Percentiles rank a stretch among this genome's conserved stretches.
Evolutionary conservation across 2,888 invertebrate species (phyloP).

Genomic region (Dryococelus australis): DNA sequence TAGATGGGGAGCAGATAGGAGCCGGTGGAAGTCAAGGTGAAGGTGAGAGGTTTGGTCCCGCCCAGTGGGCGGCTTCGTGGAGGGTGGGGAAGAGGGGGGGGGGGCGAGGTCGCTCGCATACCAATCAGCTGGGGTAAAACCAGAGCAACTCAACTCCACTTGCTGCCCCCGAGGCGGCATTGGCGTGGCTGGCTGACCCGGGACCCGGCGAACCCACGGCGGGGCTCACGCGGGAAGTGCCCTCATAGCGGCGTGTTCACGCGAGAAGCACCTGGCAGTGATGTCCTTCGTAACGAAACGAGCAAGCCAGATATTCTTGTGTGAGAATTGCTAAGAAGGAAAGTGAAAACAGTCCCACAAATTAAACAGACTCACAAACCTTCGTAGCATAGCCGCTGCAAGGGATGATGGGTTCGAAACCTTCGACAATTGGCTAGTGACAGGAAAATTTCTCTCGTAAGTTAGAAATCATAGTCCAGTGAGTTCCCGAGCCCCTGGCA

Average conservation of each 20-base stretch:
- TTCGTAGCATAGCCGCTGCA: too few relatives aligned
- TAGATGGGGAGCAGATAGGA: conserved; percentile 3
- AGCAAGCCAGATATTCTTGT: too few relatives aligned
- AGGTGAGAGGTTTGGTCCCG: conserved; percentile 20
- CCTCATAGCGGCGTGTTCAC: background rate
- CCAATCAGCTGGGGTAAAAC: conserved; percentile 29
- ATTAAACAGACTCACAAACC: too few relatives aligned
- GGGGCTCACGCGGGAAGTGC: conserved; percentile 12
- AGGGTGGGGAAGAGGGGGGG: background rate
- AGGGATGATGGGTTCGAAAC: too few relatives aligned
- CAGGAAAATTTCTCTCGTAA: too few relatives aligned
- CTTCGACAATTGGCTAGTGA: too few relatives aligned
- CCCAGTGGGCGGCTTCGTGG: conserved; percentile 6
- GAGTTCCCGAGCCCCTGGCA: too few relatives aligned
- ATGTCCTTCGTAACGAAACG: too few relatives aligned
- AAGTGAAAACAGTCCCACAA: too few relatives aligned
- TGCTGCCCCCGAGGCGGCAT: conserved; percentile 24
- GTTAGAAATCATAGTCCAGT: too few relatives aligned
- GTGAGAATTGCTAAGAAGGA: too few relatives aligned
- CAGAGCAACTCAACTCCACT: conserved; percentile 28
- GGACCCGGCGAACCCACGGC: background rate
- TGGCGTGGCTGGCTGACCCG: conserved; percentile 22
- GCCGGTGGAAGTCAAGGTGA: conserved; percentile 28
- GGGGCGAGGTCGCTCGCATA: conserved; percentile 28
- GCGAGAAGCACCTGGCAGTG: background rate